Percentiles rank a stretch among this genome's conserved stretches.
Conservation (phyloP, 2,797 vertebrate species). For the Scolopax bukidnonensis region DNA sequence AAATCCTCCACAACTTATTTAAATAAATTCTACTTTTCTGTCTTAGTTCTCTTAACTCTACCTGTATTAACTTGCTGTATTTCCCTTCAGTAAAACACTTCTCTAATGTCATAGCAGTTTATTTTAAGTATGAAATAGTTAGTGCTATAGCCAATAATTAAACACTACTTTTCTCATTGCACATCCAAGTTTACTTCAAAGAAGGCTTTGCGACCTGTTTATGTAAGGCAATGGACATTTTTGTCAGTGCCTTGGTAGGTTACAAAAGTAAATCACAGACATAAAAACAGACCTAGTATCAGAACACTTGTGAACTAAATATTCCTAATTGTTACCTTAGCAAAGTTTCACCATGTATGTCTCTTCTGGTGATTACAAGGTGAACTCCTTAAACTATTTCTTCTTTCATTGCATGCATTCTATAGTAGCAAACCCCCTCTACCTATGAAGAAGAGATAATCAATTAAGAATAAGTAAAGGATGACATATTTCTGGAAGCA, state of each 20-base stretch:
- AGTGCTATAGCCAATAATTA: background rate
- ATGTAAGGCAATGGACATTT: background rate
- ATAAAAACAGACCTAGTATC: background rate
- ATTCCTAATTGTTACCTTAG: background rate
- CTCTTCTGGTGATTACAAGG: background rate
- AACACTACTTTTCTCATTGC: background rate
- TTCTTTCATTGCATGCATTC: background rate
- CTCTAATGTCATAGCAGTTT: background rate
- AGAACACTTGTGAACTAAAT: background rate
- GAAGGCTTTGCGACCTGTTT: background rate
- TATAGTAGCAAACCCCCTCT: background rate
- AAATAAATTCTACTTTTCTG: background rate
- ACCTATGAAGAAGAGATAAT: background rate
- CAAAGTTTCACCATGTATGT: background rate
- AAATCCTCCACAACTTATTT: background rate
- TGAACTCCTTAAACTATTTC: background rate
- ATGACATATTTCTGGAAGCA: slow-evolving; percentile 18
- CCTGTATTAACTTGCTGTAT: background rate
- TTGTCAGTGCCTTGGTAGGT: background rate
- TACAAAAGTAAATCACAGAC: background rate
- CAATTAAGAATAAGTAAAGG: slow-evolving; percentile 27
- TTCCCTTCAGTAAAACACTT: background rate
- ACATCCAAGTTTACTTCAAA: background rate
- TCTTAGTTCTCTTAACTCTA: background rate
- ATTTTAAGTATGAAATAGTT: background rate